Evolutionary conservation across 23 tunicate species (phyloP).

Genomic region (Corella eumyota): DNA sequence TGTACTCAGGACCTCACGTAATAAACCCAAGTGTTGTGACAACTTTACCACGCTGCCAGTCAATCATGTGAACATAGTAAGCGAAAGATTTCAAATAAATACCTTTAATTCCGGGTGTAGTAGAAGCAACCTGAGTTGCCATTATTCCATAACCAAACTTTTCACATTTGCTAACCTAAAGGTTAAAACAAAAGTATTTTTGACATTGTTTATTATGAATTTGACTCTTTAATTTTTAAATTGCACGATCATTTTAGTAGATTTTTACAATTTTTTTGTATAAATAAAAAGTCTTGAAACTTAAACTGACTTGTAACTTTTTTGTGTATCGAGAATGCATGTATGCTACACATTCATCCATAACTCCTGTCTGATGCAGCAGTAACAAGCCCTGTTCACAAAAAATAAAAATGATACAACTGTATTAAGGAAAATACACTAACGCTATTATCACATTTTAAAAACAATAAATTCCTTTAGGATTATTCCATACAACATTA

Average conservation of each 20-base stretch:
- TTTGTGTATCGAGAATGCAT: constrained; percentile 84
- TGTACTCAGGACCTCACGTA: no score
- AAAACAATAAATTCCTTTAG: no score
- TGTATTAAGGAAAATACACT: background rate
- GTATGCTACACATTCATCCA: constrained; percentile 74
- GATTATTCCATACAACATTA: no score
- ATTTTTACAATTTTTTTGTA: no score
- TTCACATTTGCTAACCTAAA: constrained; percentile 90
- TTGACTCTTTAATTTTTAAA: background rate
- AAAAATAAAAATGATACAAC: no score
- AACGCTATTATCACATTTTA: no score
- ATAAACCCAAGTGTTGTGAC: no score
- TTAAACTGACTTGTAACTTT: constrained; percentile 53
- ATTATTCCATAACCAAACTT: constrained; percentile 93
- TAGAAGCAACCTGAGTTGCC: constrained; percentile 90
- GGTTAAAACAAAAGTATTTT: background rate
- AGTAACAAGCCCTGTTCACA: constrained; percentile 72
- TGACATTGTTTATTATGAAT: background rate
- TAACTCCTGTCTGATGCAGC: constrained; percentile 84
- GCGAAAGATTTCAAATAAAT: no score
- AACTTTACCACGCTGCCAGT: no score
- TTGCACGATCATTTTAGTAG: background rate
- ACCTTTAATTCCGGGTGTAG: constrained; percentile 85
- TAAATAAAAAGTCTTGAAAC: no score
- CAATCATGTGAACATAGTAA: no score